Evolutionary conservation across 2,888 invertebrate genomes (phyloP).

Genomic region (Chromoteleia sp.): DNA sequence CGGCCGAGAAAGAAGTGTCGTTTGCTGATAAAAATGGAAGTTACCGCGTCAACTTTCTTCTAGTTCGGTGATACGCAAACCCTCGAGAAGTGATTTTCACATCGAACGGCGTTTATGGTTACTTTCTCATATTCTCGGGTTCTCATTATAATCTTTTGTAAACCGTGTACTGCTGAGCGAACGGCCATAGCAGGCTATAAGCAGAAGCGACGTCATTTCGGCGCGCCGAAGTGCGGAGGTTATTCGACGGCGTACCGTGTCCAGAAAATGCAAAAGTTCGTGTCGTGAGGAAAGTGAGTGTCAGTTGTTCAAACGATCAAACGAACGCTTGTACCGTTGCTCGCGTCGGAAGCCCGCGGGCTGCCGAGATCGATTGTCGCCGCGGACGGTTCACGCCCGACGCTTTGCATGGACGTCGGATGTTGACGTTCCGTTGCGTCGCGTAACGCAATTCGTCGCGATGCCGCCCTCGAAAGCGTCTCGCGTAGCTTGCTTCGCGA

Average conservation of each 20-base stretch:
- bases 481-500: slow-evolving; percentile 1
- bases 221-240: slow-evolving; percentile 35
- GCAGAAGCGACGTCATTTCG: slow-evolving; percentile 25
- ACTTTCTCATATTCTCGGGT: too few relatives aligned
- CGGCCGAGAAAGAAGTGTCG: too few relatives aligned
- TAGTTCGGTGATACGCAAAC: too few relatives aligned
- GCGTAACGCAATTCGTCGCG: background rate
- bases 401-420: slow-evolving; percentile 58
- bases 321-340: slow-evolving; percentile 28
- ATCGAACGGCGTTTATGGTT: too few relatives aligned
- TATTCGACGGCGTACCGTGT: slow-evolving; percentile 47
- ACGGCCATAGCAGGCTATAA: slow-evolving; percentile 2
- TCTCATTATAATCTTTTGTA: background rate
- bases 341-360: slow-evolving; percentile 7
- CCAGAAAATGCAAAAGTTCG: slow-evolving; percentile 65
- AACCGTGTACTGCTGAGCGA: slow-evolving; percentile 10
- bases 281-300: slow-evolving; percentile 70
- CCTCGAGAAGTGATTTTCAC: too few relatives aligned
- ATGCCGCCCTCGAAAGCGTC: too few relatives aligned
- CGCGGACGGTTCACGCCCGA: slow-evolving; percentile 59
- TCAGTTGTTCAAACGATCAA: slow-evolving; percentile 58
- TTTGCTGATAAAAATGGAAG: too few relatives aligned
- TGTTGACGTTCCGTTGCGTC: slow-evolving; percentile 38
- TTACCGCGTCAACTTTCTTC: too few relatives aligned
- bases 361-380: slow-evolving; percentile 38